These are phyloP conservation scores for Daptonema setosum DNA, from an alignment of 2,888 invertebrate genomes.

Conservation along the genomic window DNA sequence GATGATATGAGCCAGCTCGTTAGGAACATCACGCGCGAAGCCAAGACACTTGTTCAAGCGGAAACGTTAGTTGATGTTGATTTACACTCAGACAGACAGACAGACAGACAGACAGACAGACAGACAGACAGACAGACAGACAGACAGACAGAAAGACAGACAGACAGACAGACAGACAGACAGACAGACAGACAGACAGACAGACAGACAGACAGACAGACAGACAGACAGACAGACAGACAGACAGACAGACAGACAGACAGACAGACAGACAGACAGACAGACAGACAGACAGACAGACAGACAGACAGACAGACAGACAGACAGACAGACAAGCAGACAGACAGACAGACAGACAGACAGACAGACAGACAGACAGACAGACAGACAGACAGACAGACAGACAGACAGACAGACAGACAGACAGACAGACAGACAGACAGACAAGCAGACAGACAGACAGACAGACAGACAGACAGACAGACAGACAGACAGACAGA, in stretches of 20 bases:
- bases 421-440: neutral
- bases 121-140: neutral
- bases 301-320: neutral
- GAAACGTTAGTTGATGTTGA: slow-evolving; percentile 19
- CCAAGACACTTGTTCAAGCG: slow-evolving; percentile 20
- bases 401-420: neutral
- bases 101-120: neutral
- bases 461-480: neutral
- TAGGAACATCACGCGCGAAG: slow-evolving; percentile 20
- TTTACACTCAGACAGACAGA: neutral
- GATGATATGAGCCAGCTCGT: slow-evolving; percentile 20
- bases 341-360: neutral
- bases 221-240: neutral
- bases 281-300: neutral
- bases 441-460: neutral
- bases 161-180: neutral
- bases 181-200: neutral
- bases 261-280: neutral
- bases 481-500: neutral
- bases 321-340: neutral
- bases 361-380: neutral
- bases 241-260: neutral
- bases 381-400: neutral
- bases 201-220: neutral
- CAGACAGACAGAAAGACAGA: neutral